phyloP scores from a whole-genome alignment of 2,797 vertebrate species.

The Amazona finschi region DNA sequence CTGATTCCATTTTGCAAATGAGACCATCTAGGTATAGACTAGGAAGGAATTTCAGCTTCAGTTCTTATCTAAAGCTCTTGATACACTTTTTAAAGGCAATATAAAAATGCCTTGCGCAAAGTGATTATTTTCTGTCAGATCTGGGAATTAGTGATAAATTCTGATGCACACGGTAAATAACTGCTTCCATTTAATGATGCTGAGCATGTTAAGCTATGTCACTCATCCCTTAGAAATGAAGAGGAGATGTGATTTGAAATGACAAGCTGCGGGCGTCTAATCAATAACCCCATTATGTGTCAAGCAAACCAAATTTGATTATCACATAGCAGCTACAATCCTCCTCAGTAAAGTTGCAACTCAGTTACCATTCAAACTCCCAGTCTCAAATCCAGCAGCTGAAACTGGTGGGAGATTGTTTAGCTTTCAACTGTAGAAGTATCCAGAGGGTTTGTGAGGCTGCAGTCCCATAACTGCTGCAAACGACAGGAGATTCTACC shows the following conservation, averaged over 20 bases:
- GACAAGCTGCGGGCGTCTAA: slow-evolving; percentile 49
- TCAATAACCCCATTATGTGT: slow-evolving; percentile 67
- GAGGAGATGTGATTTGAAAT: slow-evolving; percentile 57
- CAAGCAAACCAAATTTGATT: slow-evolving; percentile 64
- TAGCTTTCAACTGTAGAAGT: neutral
- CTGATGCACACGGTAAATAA: slow-evolving; percentile 46
- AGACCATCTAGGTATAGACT: neutral
- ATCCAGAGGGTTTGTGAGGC: neutral
- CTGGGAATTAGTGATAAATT: slow-evolving; percentile 57
- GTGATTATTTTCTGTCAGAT: slow-evolving; percentile 43
- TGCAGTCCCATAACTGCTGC: neutral
- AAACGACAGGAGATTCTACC: neutral
- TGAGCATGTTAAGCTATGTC: slow-evolving; percentile 35
- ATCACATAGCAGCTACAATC: slow-evolving; percentile 23
- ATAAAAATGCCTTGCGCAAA: slow-evolving; percentile 30
- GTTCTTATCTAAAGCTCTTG: neutral
- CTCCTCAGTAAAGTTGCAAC: neutral
- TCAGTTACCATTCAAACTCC: neutral
- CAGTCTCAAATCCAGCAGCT: neutral
- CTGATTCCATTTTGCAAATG: neutral
- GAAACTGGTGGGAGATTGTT: neutral
- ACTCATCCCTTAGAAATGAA: slow-evolving; percentile 56
- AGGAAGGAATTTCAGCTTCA: slow-evolving; percentile 1
- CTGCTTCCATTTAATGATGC: slow-evolving; percentile 52
- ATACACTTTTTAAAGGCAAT: slow-evolving; percentile 31